A percentile compares a stretch with the other conserved stretches of the same genome.
These are phyloP conservation scores for Passerina amoena DNA, from an alignment of 2,113 vertebrate species.

Conservation along the genomic window DNA sequence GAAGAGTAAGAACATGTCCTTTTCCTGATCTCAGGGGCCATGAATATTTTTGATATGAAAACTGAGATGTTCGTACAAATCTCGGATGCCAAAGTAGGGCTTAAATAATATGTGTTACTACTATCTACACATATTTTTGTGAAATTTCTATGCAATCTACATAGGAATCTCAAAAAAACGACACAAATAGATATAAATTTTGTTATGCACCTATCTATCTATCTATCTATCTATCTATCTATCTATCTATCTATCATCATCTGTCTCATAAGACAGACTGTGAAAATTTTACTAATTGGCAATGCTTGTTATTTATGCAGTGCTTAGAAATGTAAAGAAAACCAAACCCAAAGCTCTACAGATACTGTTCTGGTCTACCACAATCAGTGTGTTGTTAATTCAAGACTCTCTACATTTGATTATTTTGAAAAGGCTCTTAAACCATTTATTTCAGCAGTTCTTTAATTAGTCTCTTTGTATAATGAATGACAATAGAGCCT, in stretches of 20 bases:
- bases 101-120: background rate
- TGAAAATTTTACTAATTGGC: background rate
- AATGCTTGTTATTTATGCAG: background rate
- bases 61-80: background rate
- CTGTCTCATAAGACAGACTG: background rate
- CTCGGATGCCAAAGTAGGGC: background rate
- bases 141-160: background rate
- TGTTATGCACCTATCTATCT: background rate
- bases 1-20: background rate
- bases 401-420: background rate
- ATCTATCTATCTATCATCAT: background rate
- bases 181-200: background rate
- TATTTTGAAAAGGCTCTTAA: background rate
- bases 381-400: background rate
- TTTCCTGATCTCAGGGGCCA: background rate
- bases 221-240: background rate
- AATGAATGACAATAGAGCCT: background rate
- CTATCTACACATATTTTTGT: background rate
- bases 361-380: background rate
- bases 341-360: background rate
- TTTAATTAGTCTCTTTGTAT: background rate
- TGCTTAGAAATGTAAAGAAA: background rate
- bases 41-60: background rate
- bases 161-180: background rate
- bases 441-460: background rate